Conservation (phyloP, 2,888 invertebrate genomes). For the Bellardia pandia region DNA sequence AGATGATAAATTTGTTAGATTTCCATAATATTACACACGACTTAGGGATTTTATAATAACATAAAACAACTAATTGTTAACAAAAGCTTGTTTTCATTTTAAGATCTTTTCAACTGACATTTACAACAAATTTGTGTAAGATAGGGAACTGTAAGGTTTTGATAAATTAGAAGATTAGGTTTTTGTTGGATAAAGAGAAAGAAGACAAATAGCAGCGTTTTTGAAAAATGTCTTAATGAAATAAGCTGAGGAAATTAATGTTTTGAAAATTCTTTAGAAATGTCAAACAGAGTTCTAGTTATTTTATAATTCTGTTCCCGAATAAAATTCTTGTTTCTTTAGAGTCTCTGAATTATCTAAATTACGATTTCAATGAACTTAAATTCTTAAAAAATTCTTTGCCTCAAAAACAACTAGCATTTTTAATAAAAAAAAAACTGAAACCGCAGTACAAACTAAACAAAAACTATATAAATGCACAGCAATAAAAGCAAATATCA, state of each 20-base stretch:
- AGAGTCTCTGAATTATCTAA: too few species aligned
- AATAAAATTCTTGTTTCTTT: too few species aligned
- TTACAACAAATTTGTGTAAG: slow-evolving; percentile 30
- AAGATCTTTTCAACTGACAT: slow-evolving; percentile 12
- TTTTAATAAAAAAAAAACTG: too few species aligned
- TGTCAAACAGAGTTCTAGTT: too few species aligned
- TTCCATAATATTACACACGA: slow-evolving; percentile 18
- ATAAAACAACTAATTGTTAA: slow-evolving; percentile 37
- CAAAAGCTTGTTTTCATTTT: slow-evolving; percentile 27
- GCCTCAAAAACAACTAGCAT: too few species aligned
- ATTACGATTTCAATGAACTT: too few species aligned
- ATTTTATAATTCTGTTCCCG: too few species aligned
- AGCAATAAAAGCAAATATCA: background rate
- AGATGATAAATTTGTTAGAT: slow-evolving; percentile 52
- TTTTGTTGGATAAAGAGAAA: background rate
- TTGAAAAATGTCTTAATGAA: background rate
- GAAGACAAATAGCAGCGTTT: background rate
- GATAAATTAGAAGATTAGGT: slow-evolving; percentile 20
- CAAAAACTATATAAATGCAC: background rate
- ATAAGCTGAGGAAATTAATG: background rate
- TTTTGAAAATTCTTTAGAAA: too few species aligned
- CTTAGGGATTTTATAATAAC: slow-evolving; percentile 4
- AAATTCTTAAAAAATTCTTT: too few species aligned
- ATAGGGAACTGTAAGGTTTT: background rate
- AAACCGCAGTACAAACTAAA: background rate